Conservation (phyloP, 2,888 invertebrate species). For the Plebejus melissa region DNA sequence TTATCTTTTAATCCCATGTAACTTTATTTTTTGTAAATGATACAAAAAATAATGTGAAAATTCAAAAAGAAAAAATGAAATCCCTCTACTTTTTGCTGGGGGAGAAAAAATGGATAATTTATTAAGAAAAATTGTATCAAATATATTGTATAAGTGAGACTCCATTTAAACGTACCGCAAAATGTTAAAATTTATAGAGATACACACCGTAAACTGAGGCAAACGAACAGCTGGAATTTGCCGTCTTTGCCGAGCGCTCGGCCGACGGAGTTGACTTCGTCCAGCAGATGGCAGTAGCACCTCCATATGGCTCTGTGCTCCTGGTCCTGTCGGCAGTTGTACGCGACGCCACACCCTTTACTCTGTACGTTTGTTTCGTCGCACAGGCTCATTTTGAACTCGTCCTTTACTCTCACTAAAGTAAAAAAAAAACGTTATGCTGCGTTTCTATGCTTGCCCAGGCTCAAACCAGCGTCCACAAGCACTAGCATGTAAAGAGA, state of each 20-base stretch:
- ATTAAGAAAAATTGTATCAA: neutral
- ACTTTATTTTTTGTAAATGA: no score
- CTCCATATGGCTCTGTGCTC: conserved; percentile 87
- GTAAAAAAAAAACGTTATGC: conserved; percentile 32
- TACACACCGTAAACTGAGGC: conserved; percentile 91
- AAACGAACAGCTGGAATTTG: conserved; percentile 97
- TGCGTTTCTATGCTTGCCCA: no score
- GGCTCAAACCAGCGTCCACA: no score
- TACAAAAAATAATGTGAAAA: no score
- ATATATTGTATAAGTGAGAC: no score
- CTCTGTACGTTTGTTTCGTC: conserved; percentile 75
- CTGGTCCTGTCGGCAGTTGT: conserved; percentile 70
- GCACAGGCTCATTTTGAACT: conserved; percentile 85
- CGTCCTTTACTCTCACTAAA: conserved; percentile 88
- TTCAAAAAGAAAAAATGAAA: no score
- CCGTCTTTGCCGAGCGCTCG: conserved; percentile 96
- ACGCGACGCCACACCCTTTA: conserved; percentile 60
- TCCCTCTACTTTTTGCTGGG: no score
- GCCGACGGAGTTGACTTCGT: conserved; percentile 91
- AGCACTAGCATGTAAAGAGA: no score
- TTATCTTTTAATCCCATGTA: no score
- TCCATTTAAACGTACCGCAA: neutral
- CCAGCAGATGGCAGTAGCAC: conserved; percentile 92
- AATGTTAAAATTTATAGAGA: conserved; percentile 26
- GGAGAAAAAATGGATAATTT: neutral